A percentile compares a stretch with the other conserved stretches of the same genome.
Conservation (phyloP, 2,113 vertebrate genomes). For the Chloroceryle aenea region DNA sequence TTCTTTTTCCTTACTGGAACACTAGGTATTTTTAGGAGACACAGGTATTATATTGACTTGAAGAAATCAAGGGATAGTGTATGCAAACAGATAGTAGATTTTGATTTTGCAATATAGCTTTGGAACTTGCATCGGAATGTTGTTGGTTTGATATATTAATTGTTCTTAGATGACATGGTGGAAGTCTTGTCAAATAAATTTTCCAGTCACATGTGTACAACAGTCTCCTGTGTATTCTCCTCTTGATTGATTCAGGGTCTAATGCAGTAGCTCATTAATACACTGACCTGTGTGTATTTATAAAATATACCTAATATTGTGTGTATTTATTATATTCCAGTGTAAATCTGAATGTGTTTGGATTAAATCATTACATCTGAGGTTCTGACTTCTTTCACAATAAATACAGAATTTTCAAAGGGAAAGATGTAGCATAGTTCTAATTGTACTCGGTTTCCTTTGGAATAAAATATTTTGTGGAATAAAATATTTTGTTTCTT, state of each 20-base stretch:
- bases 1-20: not conserved
- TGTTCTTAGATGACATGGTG: constrained; percentile 17
- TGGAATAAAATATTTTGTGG: not conserved
- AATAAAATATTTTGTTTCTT: not conserved
- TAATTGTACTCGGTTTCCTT: not conserved
- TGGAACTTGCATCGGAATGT: not conserved
- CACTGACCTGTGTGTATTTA: not conserved
- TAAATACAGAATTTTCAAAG: not conserved
- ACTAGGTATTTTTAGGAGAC: not conserved
- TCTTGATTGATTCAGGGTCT: constrained; percentile 28
- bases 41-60: not conserved
- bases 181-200: constrained; percentile 54
- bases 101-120: not conserved
- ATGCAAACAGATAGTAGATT: not conserved
- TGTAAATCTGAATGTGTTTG: not conserved
- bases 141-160: constrained; percentile 47
- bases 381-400: not conserved
- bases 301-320: not conserved
- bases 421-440: not conserved
- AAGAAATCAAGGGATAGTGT: not conserved
- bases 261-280: constrained; percentile 25
- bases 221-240: constrained; percentile 2
- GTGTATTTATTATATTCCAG: constrained; percentile 21
- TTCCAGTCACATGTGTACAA: constrained; percentile 32
- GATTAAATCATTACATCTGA: not conserved